phyloP scores from a whole-genome alignment of 2,113 vertebrate species.

The Phylloscopus whistleri region DNA sequence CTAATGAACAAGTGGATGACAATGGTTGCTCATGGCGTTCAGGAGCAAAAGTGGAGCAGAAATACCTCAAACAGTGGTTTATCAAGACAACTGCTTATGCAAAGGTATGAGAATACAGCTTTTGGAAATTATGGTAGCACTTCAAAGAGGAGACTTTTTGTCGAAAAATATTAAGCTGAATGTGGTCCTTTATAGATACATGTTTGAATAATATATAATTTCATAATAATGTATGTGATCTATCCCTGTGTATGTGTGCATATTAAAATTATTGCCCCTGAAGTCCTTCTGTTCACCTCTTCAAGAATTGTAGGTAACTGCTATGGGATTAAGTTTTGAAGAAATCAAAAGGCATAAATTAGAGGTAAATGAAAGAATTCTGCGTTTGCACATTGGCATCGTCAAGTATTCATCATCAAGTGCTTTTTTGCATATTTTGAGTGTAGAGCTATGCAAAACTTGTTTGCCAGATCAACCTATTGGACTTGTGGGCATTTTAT shows the following conservation, averaged over 20 bases:
- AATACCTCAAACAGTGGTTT: conserved; percentile 95
- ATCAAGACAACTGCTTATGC: conserved; percentile 94
- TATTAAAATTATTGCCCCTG: not conserved
- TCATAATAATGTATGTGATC: not conserved
- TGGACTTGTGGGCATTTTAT: not conserved
- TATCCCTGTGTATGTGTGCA: not conserved
- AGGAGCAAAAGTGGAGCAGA: conserved; percentile 91
- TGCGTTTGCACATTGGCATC: not conserved
- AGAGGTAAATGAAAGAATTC: not conserved
- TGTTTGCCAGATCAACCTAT: not conserved
- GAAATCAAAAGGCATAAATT: not conserved
- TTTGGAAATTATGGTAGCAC: not conserved
- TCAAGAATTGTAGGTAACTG: not conserved
- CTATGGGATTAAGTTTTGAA: not conserved
- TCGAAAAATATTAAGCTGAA: not conserved
- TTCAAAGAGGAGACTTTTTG: not conserved
- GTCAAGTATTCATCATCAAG: not conserved
- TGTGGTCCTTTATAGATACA: not conserved
- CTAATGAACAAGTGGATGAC: conserved; percentile 96
- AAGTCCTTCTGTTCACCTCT: not conserved
- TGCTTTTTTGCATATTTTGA: not conserved
- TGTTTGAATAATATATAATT: not conserved
- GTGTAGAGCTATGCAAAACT: not conserved
- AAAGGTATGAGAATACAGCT: conserved; percentile 77
- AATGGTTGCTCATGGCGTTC: conserved; percentile 92